phyloP scores from a whole-genome alignment of 2,797 vertebrate species.

The Jordanella pulchra region DNA sequence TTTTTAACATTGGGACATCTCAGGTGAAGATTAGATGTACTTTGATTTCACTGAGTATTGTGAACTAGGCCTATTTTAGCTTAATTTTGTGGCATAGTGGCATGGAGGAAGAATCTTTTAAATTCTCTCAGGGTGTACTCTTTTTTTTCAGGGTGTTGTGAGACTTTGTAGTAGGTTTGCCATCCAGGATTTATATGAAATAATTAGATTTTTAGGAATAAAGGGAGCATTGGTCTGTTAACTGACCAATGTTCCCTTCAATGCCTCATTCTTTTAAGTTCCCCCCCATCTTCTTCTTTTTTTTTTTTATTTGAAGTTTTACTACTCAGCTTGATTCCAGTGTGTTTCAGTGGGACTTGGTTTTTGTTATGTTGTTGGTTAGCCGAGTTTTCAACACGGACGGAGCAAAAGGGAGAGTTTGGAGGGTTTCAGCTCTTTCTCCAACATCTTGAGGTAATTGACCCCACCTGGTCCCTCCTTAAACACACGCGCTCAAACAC shows the following conservation, averaged over 20 bases:
- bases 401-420: constrained; percentile 37
- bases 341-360: neutral
- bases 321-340: constrained; percentile 6
- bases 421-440: constrained; percentile 58
- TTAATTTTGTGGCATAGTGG: too few relatives aligned
- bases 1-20: neutral
- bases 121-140: neutral
- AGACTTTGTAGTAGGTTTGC: neutral
- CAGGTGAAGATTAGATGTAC: too few relatives aligned
- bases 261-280: constrained; percentile 5
- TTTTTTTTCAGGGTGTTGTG: neutral
- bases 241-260: neutral
- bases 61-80: too few relatives aligned
- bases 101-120: neutral
- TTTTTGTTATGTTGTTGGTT: constrained; percentile 13
- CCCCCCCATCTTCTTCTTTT: neutral
- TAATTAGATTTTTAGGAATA: neutral
- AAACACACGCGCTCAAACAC: constrained; percentile 40
- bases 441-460: constrained; percentile 79
- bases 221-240: neutral
- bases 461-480: constrained; percentile 56
- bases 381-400: constrained; percentile 37
- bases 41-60: too few relatives aligned
- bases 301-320: constrained; percentile 2
- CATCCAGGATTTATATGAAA: neutral